Conservation (phyloP, 1,140 invertebrate genomes). For the Whitmania pigra region DNA sequence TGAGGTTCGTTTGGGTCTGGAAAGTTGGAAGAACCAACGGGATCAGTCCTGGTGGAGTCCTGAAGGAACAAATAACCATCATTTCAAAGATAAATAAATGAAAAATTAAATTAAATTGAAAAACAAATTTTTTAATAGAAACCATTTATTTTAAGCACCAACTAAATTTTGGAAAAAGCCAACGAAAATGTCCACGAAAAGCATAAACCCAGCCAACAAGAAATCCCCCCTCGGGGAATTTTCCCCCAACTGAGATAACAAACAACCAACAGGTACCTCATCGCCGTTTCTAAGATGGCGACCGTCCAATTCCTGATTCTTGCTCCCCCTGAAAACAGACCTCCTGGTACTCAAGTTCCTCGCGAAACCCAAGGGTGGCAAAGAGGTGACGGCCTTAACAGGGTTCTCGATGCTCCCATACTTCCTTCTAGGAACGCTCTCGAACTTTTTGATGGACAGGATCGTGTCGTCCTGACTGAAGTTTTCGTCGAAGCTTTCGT, state of each 20-base stretch:
- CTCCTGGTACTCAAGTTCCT: not conserved
- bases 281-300: too few species aligned
- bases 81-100: too few species aligned
- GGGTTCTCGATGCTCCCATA: not conserved
- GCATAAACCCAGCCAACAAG: too few species aligned
- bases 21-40: conserved; percentile 7
- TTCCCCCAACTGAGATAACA: too few species aligned
- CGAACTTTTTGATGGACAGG: conserved; percentile 3
- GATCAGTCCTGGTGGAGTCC: conserved; percentile 13
- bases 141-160: too few species aligned
- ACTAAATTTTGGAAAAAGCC: too few species aligned
- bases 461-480: conserved; percentile 9
- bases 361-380: not conserved
- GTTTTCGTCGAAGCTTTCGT: not conserved
- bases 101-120: too few species aligned
- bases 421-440: not conserved
- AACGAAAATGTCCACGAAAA: too few species aligned
- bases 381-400: not conserved
- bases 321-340: not conserved
- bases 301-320: not conserved
- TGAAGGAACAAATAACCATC: not conserved
- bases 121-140: too few species aligned
- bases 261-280: not conserved
- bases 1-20: not conserved
- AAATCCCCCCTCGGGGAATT: too few species aligned